Conservation (phyloP, 2,113 vertebrate species). For the Pomatorhinus ruficollis region DNA sequence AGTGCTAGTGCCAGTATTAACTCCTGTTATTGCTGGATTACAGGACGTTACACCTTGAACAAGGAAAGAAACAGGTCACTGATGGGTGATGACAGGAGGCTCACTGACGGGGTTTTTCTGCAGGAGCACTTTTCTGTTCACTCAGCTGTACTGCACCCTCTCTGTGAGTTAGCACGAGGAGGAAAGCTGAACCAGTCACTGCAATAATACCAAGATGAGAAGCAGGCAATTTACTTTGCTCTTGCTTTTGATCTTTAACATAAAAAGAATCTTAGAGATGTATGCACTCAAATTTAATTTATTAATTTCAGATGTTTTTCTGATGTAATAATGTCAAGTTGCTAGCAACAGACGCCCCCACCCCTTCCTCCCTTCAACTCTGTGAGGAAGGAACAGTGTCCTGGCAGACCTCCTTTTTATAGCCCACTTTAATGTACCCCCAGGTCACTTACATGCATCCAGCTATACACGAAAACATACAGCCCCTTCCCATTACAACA, state of each 20-base stretch:
- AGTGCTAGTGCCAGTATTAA: neutral
- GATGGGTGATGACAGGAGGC: neutral
- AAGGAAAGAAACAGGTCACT: neutral
- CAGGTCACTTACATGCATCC: neutral
- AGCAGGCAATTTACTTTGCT: constrained; percentile 50
- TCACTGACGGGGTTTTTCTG: neutral
- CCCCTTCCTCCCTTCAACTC: neutral
- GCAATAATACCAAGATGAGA: constrained; percentile 28
- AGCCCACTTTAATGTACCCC: neutral
- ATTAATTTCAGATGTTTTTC: constrained; percentile 38
- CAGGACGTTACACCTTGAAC: neutral
- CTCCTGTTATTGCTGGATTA: neutral
- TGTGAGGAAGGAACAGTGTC: neutral
- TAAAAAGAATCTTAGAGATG: constrained; percentile 33
- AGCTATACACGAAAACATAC: neutral
- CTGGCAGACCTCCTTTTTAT: neutral
- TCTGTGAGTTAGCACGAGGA: neutral
- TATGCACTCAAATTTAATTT: neutral
- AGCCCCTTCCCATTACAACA: neutral
- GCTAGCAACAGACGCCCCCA: neutral
- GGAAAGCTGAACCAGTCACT: neutral
- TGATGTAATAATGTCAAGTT: constrained; percentile 6
- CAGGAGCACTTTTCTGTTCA: neutral
- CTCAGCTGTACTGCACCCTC: neutral
- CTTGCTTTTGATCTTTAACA: constrained; percentile 57